Base-by-base conservation (phyloP, 1,140 invertebrate genomes). In the Gonatopus flavifemur region DNA sequence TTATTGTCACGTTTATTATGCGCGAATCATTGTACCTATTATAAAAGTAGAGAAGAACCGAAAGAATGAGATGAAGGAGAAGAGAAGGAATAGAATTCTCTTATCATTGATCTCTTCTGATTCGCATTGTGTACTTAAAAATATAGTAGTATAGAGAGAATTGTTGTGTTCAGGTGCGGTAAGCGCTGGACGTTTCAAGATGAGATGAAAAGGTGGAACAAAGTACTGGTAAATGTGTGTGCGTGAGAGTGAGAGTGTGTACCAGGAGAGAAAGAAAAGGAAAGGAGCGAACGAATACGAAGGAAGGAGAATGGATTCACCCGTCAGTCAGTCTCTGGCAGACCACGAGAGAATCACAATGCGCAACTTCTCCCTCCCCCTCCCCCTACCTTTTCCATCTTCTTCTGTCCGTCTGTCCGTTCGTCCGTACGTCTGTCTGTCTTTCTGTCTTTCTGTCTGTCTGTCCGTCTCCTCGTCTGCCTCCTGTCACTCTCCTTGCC, bases 271-370 rank as follows among this genome's bases (percentile, higher is more conserved):
- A 54, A 44, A 43, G 20, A 13, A 20, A 48, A 47, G n/a, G 21
- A 39, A 12, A 35, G 46, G 19, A 9, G 18, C 8, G 8, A 15
- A 21, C 18, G 35, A 47, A 47, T 32, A n/a, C n/a, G n/a, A 62
- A 66, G 63, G 55, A 62, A 59, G 66, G 49, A 62, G 67, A 72
- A 68, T 59, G 69, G 69, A 77, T 76, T 76, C 74, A 76, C 52
- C 71, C 66, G 74, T 76, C 74, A 77, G 67, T 76, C 74, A 74
- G 62, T 72, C 65, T 53, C 65, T 68, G 70, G 67, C 64, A 72
- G 68, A 71, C 69, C 68, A 66, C 65, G 62, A 68, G 71, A 73
- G 72, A 74, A 73, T 76, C 69, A 76, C 74, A 77, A 78, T 76
- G 68, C 74, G 57, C 62, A 65, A 60, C 49, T 60, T 66, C 62